A percentile compares a stretch with the other conserved stretches of the same genome.
phyloP scores from a whole-genome alignment of 2,797 vertebrate genomes.

The Scolopax rusticola region DNA sequence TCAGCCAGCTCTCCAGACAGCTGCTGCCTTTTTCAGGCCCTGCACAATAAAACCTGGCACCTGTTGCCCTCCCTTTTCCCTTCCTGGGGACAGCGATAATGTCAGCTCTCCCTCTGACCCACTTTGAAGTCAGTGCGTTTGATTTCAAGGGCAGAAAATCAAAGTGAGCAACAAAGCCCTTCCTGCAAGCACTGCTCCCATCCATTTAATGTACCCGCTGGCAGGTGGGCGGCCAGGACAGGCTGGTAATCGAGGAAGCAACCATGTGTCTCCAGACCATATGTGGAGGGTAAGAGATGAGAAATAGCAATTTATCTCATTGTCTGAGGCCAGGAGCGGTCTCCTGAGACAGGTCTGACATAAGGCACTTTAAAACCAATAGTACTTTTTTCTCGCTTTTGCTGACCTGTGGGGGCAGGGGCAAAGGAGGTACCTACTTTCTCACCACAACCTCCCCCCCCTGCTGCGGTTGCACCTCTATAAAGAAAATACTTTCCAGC shows the following conservation, averaged over 20 bases:
- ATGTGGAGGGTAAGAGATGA: not conserved
- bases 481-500: not conserved
- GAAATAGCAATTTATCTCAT: not conserved
- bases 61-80: not conserved
- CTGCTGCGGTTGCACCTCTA: not conserved
- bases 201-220: not conserved
- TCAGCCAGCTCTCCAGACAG: not conserved
- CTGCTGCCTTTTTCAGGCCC: not conserved
- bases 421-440: not conserved
- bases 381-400: not conserved
- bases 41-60: not conserved
- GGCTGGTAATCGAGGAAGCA: conserved; percentile 4
- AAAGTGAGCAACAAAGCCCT: not conserved
- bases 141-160: conserved; percentile 45
- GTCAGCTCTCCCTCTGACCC: not conserved
- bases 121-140: not conserved
- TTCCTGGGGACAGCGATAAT: not conserved
- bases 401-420: not conserved
- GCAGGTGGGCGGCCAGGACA: not conserved
- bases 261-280: conserved; percentile 44
- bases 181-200: not conserved
- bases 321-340: not conserved
- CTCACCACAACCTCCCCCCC: not conserved
- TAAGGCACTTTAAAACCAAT: not conserved
- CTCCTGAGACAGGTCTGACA: not conserved